A percentile compares a stretch with the other conserved stretches of the same genome.
Conservation (phyloP, 2,113 vertebrate species). For the Entomyzon cyanotis region DNA sequence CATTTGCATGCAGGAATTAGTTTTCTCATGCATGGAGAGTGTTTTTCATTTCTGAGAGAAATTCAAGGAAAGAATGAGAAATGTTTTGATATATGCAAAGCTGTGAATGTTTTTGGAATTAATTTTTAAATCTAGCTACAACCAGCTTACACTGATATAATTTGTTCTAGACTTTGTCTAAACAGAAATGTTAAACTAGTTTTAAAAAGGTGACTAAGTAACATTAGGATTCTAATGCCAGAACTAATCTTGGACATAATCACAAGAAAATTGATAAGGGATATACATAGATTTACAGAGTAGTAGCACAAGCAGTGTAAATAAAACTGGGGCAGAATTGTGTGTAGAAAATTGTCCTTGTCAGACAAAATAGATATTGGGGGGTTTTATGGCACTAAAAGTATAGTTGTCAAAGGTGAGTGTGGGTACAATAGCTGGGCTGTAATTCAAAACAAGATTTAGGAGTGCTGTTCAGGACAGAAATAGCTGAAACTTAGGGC, state of each 20-base stretch:
- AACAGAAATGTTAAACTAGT: background rate
- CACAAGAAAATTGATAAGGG: background rate
- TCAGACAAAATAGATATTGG: background rate
- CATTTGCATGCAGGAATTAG: constrained; percentile 44
- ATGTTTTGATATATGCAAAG: constrained; percentile 46
- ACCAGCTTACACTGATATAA: background rate
- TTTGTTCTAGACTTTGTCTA: constrained; percentile 1
- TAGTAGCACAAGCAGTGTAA: background rate
- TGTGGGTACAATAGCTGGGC: background rate
- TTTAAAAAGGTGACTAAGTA: background rate
- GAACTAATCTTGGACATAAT: background rate
- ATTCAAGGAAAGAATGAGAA: constrained; percentile 28
- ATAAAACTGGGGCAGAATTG: background rate
- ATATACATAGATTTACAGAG: background rate
- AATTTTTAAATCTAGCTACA: constrained; percentile 42
- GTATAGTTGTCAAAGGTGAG: background rate
- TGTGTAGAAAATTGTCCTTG: background rate
- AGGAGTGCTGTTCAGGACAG: background rate
- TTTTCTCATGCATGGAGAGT: constrained; percentile 24
- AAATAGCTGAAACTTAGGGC: background rate
- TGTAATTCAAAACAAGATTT: constrained; percentile 10
- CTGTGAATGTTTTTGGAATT: constrained; percentile 45
- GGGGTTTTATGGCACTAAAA: background rate
- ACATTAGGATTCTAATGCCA: background rate
- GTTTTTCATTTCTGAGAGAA: constrained; percentile 31